Evolutionary conservation across 2,888 invertebrate genomes (phyloP).

Genomic region (Synanthedon tipuliformis): DNA sequence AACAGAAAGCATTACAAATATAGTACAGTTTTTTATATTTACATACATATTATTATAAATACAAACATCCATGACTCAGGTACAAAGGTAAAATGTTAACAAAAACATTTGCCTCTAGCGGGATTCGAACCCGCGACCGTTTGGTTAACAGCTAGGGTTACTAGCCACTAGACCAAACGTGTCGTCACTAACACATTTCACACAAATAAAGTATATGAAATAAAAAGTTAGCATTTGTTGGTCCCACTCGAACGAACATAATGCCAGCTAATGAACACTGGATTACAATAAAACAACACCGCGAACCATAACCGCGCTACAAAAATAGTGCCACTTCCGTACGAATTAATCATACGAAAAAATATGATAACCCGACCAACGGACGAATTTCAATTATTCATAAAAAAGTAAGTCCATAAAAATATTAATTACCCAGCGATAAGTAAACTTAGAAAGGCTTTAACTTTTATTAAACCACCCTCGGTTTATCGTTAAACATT

Average conservation of each 20-base stretch:
- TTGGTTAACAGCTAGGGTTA: too few species aligned
- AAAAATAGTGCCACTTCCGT: not conserved
- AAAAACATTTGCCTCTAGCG: too few species aligned
- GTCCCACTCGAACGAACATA: too few species aligned
- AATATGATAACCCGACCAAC: slow-evolving; percentile 12
- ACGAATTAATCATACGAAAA: slow-evolving; percentile 14
- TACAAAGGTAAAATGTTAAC: too few species aligned
- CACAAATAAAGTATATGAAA: too few species aligned
- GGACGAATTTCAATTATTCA: slow-evolving; percentile 12
- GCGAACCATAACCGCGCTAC: slow-evolving; percentile 1
- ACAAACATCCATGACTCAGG: too few species aligned
- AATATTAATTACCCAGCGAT: slow-evolving; percentile 51
- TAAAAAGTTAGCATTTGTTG: too few species aligned
- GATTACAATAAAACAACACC: not conserved
- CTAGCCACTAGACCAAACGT: too few species aligned
- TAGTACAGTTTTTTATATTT: slow-evolving; percentile 50
- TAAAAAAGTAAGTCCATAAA: slow-evolving; percentile 26
- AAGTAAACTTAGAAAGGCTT: slow-evolving; percentile 30
- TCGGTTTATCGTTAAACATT: slow-evolving; percentile 18
- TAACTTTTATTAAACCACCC: slow-evolving; percentile 25
- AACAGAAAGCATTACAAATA: slow-evolving; percentile 46
- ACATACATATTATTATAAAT: too few species aligned
- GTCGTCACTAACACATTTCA: too few species aligned
- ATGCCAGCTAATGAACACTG: not conserved
- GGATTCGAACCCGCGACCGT: too few species aligned